Base-by-base conservation (phyloP, 2,888 invertebrate species). In the Chromoteleia sp. region DNA sequence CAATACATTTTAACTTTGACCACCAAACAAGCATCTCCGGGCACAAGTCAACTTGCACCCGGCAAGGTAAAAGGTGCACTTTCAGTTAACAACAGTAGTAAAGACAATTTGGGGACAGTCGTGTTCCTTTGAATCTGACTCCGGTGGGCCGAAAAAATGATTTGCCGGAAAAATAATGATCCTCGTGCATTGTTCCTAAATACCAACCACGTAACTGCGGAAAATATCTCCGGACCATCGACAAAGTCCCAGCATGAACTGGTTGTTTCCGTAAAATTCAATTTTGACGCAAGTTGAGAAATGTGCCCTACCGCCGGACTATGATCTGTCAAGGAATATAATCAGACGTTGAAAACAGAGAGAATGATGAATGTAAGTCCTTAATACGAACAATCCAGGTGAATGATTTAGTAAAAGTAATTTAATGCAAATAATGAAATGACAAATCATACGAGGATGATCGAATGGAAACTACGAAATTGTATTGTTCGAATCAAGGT, bases 1-100 rank as follows among this genome's bases (percentile, higher is more conserved):
- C n/a, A n/a, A n/a, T 41, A 29, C 6, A 10, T 10, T 19, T 45
- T 29, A 45, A 59, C 7, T 36, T 36, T 56, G 33, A 33, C 54
- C 54, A 30, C 30, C 30, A 61, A 61, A 29, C n/a, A 48, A 15
- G 45, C 2, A 1, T 33, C 33, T 5, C 2, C 8, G 10, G 14
- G 15, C 25, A 39, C 50, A 65, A 65, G 36, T 54, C n/a, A 43
- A 52, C 33, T 56, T 43, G 29, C 70, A 70, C 48, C 70, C 39
- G 71, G 59, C 71, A 39, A 52, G 52, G 73, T 71, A 50, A 61
- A 73, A 73, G 73, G 73, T 73, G 58, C 61, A 73, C n/a, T 15
- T 36, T 39, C 70, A 41, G 71, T 61, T 73, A 17, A 43, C 52
- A 73, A 61, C 52, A 61, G 73, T 33, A 52, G 59, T 71, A 17